Conservation (phyloP, 2,888 invertebrate genomes). For the Drosophila neonasuta region DNA sequence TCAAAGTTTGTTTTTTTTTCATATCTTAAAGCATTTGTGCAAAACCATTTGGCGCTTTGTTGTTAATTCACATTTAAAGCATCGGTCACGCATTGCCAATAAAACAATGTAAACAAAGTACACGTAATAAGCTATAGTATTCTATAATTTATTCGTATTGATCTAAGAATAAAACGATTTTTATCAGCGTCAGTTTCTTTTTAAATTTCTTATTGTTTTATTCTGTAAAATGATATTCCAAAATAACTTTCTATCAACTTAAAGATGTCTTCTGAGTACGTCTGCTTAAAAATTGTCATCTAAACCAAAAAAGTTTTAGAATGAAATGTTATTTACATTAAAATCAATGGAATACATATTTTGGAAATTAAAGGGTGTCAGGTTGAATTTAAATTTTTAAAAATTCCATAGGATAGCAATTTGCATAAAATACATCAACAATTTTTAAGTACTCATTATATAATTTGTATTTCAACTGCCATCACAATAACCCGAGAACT, state of each 20-base stretch:
- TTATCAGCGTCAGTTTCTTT: slow-evolving; percentile 43
- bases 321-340: too few species aligned
- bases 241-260: not conserved
- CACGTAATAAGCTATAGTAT: slow-evolving; percentile 48
- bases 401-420: slow-evolving; percentile 58
- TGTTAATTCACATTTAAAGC: slow-evolving; percentile 64
- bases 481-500: slow-evolving; percentile 26
- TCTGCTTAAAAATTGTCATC: not conserved
- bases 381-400: slow-evolving; percentile 43
- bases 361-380: slow-evolving; percentile 38
- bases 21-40: slow-evolving; percentile 57
- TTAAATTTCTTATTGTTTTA: not conserved
- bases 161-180: slow-evolving; percentile 39
- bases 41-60: slow-evolving; percentile 63
- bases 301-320: not conserved
- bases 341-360: not conserved
- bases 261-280: not conserved
- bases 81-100: slow-evolving; percentile 78
- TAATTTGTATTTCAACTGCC: slow-evolving; percentile 27
- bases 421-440: slow-evolving; percentile 29
- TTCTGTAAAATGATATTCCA: not conserved
- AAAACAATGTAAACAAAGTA: slow-evolving; percentile 47
- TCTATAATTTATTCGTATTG: slow-evolving; percentile 41
- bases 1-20: slow-evolving; percentile 53
- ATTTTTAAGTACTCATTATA: slow-evolving; percentile 25